Base-by-base conservation (phyloP, 2,888 invertebrate genomes). In the Carabus problematicus region DNA sequence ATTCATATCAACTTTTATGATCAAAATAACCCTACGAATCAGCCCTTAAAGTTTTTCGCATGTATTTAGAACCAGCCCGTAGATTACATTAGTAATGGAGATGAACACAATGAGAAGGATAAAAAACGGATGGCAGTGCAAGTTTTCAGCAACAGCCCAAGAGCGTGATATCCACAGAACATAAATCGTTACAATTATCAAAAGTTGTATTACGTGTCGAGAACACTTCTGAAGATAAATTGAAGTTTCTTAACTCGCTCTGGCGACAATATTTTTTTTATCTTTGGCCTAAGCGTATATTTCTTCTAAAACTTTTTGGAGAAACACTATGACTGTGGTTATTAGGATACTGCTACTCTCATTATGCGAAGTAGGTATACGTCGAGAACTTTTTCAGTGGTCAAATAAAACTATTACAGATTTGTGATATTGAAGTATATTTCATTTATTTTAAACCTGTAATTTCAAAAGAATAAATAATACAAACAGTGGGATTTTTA, bases 151-250 rank as follows among this genome's bases (percentile, higher is more conserved):
- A 29, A 29, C 29, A 29, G 29, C 29, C 29, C 29, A 54, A n/a
- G 29, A 18, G 54, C 18, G 29, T 19, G 54, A 54, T 54, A 54
- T 54, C 19, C 18, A 29, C 29, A 54, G 54, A 54, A 54, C 54
- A 54, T 54, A 54, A 54, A 54, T 54, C 54, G 54, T 54, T 54
- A 54, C 54, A 54, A 54, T 54, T 54, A 54, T 54, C 54, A 54
- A 54, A 54, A 54, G 54, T 54, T 54, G 54, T 54, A 54, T 54
- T 54, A 54, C 54, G 54, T 54, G 54, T 54, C 54, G 54, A 16
- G 54, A 54, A 16, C 54, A 54, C 54, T 54, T 54, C 29, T 29
- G 19, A 54, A 54, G 54, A 54, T 54, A 54, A 54, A 54, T 54
- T 54, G 54, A 54, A 54, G 54, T 54, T 54, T 54, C 29, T 54